A percentile compares a stretch with the other conserved stretches of the same genome.
phyloP scores from a whole-genome alignment of 2,113 vertebrate species.

The Hylia prasina region DNA sequence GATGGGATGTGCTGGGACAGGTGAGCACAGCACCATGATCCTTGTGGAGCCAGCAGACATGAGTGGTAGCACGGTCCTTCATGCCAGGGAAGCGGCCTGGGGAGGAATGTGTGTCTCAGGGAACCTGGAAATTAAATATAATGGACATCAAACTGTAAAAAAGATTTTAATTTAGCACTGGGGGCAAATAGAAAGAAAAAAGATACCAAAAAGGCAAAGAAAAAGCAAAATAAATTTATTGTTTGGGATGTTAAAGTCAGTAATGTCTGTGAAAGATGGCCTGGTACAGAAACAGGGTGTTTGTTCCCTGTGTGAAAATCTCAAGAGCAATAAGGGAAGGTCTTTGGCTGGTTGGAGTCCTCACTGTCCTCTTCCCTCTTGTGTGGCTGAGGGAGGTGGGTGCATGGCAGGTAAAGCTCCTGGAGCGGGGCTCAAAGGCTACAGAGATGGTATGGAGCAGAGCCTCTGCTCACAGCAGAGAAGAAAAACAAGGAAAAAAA shows the following conservation, averaged over 20 bases:
- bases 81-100: too few species aligned
- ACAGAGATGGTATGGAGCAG: neutral
- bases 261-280: neutral
- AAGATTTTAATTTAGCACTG: neutral
- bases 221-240: neutral
- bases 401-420: neutral
- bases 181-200: neutral
- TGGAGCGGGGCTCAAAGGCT: neutral
- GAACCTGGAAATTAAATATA: neutral
- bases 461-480: neutral
- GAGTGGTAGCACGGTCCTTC: neutral
- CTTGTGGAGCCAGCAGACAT: neutral
- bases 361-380: neutral
- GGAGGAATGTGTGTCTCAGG: neutral
- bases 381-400: neutral
- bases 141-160: neutral
- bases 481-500: neutral
- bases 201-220: neutral
- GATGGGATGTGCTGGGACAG: neutral
- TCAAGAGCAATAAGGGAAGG: neutral
- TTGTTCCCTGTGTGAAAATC: neutral
- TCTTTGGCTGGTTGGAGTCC: neutral
- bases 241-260: neutral
- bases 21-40: neutral
- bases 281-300: neutral